A percentile compares a stretch with the other conserved stretches of the same genome.
These are phyloP conservation scores for Drosophila sproati DNA, from an alignment of 1,140 invertebrate species.

Conservation along the genomic window DNA sequence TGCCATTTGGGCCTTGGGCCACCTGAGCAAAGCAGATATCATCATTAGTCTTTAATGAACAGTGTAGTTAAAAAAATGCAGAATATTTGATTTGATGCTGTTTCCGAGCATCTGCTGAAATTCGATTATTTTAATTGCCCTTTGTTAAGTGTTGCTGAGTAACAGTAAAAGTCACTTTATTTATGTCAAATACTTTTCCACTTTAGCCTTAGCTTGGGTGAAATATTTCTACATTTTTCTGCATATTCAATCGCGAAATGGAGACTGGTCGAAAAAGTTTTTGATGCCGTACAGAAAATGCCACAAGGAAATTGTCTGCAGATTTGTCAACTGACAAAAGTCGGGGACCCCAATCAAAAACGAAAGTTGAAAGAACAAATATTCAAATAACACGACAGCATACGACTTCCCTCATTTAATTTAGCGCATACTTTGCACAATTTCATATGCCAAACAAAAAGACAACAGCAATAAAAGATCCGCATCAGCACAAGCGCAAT, in stretches of 20 bases:
- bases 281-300: conserved; percentile 3
- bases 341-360: conserved; percentile 25
- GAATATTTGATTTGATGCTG: conserved; percentile 2
- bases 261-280: conserved; percentile 7
- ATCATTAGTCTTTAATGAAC: conserved; percentile 71
- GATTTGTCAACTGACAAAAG: conserved; percentile 39
- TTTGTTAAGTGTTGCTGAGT: background rate
- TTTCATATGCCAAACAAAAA: conserved; percentile 11
- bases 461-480: conserved; percentile 24
- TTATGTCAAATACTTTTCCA: background rate
- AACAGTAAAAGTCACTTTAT: too few relatives aligned
- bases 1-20: conserved; percentile 47
- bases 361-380: conserved; percentile 37
- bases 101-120: background rate
- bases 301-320: conserved; percentile 21
- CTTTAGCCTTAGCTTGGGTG: background rate
- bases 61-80: conserved; percentile 15
- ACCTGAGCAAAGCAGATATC: conserved; percentile 33
- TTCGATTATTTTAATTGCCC: conserved; percentile 10
- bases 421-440: conserved; percentile 34
- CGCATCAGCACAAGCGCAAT: conserved; percentile 37
- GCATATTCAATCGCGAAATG: background rate
- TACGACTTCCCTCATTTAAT: conserved; percentile 41
- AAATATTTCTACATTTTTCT: background rate
- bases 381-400: conserved; percentile 30